These are phyloP conservation scores for Drosophila murphyi DNA, from an alignment of 1,140 invertebrate species.

Conservation along the genomic window DNA sequence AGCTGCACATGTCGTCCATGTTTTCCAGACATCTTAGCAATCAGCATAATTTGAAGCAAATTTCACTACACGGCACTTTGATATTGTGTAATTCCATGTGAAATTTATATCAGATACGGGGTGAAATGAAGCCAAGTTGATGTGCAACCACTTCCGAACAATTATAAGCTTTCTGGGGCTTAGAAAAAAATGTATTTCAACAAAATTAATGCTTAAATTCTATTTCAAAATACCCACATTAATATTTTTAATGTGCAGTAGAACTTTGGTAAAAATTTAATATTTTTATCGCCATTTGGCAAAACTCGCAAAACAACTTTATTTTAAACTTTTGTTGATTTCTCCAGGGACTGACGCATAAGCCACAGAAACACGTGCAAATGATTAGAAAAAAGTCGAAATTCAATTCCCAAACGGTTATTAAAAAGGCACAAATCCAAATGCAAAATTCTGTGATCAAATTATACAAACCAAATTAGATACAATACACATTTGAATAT, in stretches of 20 bases:
- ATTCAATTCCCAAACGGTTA: slow-evolving; percentile 3
- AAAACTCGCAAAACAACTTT: background rate
- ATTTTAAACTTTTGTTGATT: background rate
- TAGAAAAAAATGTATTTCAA: background rate
- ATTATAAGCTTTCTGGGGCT: background rate
- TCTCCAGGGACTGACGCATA: background rate
- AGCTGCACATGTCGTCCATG: background rate
- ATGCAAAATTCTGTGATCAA: slow-evolving; percentile 1
- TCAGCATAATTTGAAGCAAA: slow-evolving; percentile 1
- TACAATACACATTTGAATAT: background rate
- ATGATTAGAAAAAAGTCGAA: background rate
- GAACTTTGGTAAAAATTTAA: background rate
- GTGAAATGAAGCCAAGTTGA: too few relatives aligned
- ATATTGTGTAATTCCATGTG: slow-evolving; percentile 12
- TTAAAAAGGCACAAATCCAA: background rate
- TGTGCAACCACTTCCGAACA: background rate
- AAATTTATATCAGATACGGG: slow-evolving; percentile 3
- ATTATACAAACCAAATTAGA: slow-evolving; percentile 2
- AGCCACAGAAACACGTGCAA: background rate
- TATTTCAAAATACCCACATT: too few relatives aligned
- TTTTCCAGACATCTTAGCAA: slow-evolving; percentile 6
- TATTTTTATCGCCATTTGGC: background rate
- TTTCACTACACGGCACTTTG: background rate
- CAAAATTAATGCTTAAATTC: too few relatives aligned
- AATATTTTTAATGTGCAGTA: background rate